phyloP scores from a whole-genome alignment of 2,888 invertebrate genomes.

The Chrysolina oricalcia region DNA sequence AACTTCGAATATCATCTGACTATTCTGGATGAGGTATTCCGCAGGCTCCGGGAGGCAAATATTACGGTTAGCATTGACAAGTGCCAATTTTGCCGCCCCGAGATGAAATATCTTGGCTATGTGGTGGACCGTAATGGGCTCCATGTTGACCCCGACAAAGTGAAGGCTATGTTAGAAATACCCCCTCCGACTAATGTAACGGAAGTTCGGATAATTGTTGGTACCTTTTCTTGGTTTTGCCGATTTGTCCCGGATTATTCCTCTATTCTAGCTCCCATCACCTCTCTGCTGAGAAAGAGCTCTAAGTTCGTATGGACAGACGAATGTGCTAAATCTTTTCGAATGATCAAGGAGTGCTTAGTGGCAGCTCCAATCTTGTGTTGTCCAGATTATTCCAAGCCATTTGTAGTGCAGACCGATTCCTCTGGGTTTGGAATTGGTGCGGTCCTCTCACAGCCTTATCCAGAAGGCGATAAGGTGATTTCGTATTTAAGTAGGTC shows the following conservation, averaged over 20 bases:
- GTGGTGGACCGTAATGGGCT: neutral
- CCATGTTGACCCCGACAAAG: conserved; percentile 15
- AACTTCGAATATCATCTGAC: no score
- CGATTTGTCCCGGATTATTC: neutral
- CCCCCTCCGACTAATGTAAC: neutral
- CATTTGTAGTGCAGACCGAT: conserved; percentile 41
- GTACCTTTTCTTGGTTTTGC: neutral
- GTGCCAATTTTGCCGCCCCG: neutral
- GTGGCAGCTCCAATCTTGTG: conserved; percentile 26
- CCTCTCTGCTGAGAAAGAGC: neutral
- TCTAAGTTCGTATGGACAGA: conserved; percentile 6
- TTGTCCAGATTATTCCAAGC: conserved; percentile 35
- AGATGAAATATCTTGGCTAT: neutral
- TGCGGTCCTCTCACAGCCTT: conserved; percentile 34
- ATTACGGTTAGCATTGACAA: neutral
- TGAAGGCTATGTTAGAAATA: conserved; percentile 5
- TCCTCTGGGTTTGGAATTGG: conserved; percentile 39
- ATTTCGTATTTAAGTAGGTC: conserved; percentile 7
- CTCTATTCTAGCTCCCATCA: neutral
- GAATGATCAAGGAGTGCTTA: conserved; percentile 1
- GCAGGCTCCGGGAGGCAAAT: no score
- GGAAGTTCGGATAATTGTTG: neutral
- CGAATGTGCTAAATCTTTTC: neutral
- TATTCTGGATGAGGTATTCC: no score
- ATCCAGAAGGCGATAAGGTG: conserved; percentile 32